A percentile compares a stretch with the other conserved stretches of the same genome.
phyloP scores from a whole-genome alignment of 2,888 invertebrate species.

The Molorchus minor region DNA sequence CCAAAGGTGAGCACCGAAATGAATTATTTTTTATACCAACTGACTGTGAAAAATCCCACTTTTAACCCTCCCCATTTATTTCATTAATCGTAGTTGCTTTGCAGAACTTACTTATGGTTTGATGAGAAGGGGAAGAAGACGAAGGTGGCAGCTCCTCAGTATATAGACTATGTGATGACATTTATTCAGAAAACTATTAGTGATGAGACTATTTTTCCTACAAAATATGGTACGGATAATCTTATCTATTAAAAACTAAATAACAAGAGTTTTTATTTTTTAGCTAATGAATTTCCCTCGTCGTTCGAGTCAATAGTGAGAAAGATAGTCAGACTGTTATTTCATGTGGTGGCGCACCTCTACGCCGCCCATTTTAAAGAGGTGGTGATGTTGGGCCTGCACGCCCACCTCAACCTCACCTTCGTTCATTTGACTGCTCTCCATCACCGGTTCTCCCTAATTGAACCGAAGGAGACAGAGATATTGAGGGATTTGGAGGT shows the following conservation, averaged over 20 bases:
- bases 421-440: conserved; percentile 94
- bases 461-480: conserved; percentile 96
- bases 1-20: conserved; percentile 74
- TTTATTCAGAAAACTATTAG: conserved; percentile 96
- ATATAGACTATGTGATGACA: conserved; percentile 99
- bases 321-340: conserved; percentile 94
- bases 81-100: too few species aligned
- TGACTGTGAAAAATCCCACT: background rate
- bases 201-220: conserved; percentile 97
- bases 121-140: conserved; percentile 99
- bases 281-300: conserved; percentile 93
- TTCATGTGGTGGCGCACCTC: conserved; percentile 98
- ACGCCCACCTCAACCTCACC: conserved; percentile 96
- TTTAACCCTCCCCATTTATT: background rate
- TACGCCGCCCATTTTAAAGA: conserved; percentile 98
- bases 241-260: too few species aligned
- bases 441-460: conserved; percentile 87
- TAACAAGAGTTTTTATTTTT: conserved; percentile 47
- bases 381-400: conserved; percentile 90
- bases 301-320: conserved; percentile 94
- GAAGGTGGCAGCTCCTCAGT: conserved; percentile 96
- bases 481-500: conserved; percentile 90
- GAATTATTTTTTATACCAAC: background rate
- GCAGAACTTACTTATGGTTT: conserved; percentile 95
- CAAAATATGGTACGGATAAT: conserved; percentile 88